Percentiles rank a stretch among this genome's conserved stretches.
phyloP scores from a whole-genome alignment of 2,113 vertebrate genomes.

The Nyctibius bracteatus region DNA sequence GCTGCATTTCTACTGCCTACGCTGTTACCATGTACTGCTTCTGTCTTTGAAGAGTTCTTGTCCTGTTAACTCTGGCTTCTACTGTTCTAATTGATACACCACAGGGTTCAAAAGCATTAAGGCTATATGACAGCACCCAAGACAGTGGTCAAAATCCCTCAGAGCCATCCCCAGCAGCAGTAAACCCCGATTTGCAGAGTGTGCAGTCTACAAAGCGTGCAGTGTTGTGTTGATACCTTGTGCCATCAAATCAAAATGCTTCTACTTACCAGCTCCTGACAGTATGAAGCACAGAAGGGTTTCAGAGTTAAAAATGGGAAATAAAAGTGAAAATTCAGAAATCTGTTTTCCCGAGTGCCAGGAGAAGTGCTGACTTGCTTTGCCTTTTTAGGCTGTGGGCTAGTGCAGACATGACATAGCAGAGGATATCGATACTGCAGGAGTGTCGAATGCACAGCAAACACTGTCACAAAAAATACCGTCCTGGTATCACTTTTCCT shows the following conservation, averaged over 20 bases:
- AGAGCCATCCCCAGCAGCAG: not conserved
- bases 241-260: not conserved
- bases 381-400: not conserved
- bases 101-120: not conserved
- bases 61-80: not conserved
- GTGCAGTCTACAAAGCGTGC: not conserved
- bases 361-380: not conserved
- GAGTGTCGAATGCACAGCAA: not conserved
- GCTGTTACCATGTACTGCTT: fast-evolving
- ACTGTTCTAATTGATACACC: not conserved
- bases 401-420: not conserved
- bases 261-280: not conserved
- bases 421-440: not conserved
- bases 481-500: not conserved
- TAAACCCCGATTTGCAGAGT: fast-evolving
- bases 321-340: not conserved
- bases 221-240: not conserved
- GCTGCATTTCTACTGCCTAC: not conserved
- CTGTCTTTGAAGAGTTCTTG: not conserved
- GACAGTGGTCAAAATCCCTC: not conserved
- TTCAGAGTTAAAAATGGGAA: not conserved
- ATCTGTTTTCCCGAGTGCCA: not conserved
- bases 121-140: not conserved
- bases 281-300: not conserved
- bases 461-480: not conserved